Evolutionary conservation across 2,113 vertebrate species (phyloP).

Genomic region (Callionymus lyra): DNA sequence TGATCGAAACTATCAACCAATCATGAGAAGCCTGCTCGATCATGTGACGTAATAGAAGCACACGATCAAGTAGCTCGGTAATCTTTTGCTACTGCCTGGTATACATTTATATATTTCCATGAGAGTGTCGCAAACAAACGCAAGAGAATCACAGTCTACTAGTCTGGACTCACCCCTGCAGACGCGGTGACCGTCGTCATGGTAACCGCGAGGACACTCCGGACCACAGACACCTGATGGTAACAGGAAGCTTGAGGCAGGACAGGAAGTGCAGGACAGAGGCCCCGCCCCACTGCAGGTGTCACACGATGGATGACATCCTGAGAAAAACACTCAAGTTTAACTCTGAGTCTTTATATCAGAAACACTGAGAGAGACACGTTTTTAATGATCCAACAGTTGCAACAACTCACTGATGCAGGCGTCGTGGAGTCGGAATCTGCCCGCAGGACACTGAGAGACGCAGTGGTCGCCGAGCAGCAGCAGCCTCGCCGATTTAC

Average conservation of each 20-base stretch:
- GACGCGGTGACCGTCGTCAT: slow-evolving; percentile 54
- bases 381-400: neutral
- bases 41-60: no score
- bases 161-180: slow-evolving; percentile 72
- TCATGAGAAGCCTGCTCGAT: no score
- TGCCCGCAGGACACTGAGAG: slow-evolving; percentile 65
- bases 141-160: neutral
- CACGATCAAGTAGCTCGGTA: no score
- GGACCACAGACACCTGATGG: slow-evolving; percentile 66
- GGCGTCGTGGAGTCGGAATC: slow-evolving; percentile 54
- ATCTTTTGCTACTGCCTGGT: no score
- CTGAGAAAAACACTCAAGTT: slow-evolving; percentile 48
- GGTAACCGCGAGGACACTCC: slow-evolving; percentile 72
- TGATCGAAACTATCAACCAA: no score
- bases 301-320: slow-evolving; percentile 79
- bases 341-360: neutral
- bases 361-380: neutral
- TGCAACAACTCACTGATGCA: slow-evolving; percentile 77
- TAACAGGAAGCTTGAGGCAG: slow-evolving; percentile 55
- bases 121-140: neutral
- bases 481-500: slow-evolving; percentile 58
- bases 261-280: slow-evolving; percentile 76
- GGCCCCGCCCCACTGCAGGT: slow-evolving; percentile 69
- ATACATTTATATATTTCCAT: no score
- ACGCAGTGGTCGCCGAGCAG: slow-evolving; percentile 80